A percentile compares a stretch with the other conserved stretches of the same genome.
These are phyloP conservation scores for Drymodes brunneopygia DNA, from an alignment of 2,113 vertebrate genomes.

Conservation along the genomic window DNA sequence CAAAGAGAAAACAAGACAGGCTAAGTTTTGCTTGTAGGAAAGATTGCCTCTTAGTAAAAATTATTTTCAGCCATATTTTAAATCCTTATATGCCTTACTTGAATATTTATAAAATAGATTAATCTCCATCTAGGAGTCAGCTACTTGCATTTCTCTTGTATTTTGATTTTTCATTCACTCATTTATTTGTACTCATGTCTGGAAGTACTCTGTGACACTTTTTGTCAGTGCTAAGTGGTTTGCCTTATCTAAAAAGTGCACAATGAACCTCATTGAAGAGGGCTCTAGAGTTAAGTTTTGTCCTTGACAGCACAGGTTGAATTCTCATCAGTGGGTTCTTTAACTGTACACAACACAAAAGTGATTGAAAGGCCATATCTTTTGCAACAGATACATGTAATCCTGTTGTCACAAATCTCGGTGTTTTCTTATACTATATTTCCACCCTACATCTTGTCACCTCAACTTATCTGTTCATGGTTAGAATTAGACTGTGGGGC, in stretches of 20 bases:
- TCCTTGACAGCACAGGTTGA: not conserved
- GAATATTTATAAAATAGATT: not conserved
- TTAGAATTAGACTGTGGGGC: not conserved
- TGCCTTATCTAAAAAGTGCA: not conserved
- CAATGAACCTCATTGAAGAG: not conserved
- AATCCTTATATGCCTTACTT: not conserved
- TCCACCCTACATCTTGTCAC: not conserved
- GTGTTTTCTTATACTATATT: not conserved
- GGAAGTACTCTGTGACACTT: not conserved
- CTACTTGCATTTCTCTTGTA: not conserved
- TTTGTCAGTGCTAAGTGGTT: not conserved
- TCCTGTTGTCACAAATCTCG: not conserved
- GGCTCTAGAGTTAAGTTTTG: not conserved
- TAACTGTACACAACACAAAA: not conserved
- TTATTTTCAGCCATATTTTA: not conserved
- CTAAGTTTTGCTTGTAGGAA: not conserved
- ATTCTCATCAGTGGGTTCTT: not conserved
- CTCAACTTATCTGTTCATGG: not conserved
- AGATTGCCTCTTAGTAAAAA: not conserved
- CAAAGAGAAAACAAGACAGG: not conserved
- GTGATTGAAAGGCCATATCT: not conserved
- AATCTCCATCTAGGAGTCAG: not conserved
- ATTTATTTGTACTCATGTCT: not conserved
- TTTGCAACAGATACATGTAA: not conserved
- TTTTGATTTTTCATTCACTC: not conserved